phyloP scores from a whole-genome alignment of 2,888 invertebrate genomes.

The Hypsopygia costalis region DNA sequence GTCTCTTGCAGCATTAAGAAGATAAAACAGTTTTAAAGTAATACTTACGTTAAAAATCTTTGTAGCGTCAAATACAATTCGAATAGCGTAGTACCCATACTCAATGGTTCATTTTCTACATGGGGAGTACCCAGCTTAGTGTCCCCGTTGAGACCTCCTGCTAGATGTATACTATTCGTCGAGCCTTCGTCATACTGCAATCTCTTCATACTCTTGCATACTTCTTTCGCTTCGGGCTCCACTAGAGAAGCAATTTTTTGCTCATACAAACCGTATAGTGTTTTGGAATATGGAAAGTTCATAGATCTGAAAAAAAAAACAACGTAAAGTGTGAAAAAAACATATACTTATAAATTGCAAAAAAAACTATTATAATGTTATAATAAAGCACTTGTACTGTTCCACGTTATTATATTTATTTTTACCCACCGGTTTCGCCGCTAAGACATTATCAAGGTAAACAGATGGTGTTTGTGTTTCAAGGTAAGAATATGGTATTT shows the following conservation, averaged over 20 bases:
- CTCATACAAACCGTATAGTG: conserved; percentile 87
- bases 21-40: no score
- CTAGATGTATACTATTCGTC: conserved; percentile 58
- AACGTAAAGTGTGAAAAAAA: conserved; percentile 11
- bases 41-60: conserved; percentile 87
- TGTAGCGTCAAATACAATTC: conserved; percentile 95
- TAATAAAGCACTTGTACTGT: no score
- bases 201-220: conserved; percentile 87
- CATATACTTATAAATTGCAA: conserved; percentile 16
- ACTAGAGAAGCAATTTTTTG: conserved; percentile 85
- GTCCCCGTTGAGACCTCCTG: conserved; percentile 76
- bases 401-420: no score
- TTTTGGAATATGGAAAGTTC: conserved; percentile 86
- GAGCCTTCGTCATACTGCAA: conserved; percentile 75
- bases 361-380: no score
- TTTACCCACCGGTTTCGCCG: no score
- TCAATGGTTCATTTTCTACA: conserved; percentile 83
- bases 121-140: conserved; percentile 65
- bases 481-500: no score
- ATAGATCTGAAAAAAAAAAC: conserved; percentile 79
- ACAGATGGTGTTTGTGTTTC: no score
- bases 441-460: no score
- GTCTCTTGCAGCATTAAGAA: no score
- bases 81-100: conserved; percentile 93
- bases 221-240: conserved; percentile 85